These are phyloP conservation scores for Hiodon tergisus DNA, from an alignment of 2,113 vertebrate genomes.

Conservation along the genomic window DNA sequence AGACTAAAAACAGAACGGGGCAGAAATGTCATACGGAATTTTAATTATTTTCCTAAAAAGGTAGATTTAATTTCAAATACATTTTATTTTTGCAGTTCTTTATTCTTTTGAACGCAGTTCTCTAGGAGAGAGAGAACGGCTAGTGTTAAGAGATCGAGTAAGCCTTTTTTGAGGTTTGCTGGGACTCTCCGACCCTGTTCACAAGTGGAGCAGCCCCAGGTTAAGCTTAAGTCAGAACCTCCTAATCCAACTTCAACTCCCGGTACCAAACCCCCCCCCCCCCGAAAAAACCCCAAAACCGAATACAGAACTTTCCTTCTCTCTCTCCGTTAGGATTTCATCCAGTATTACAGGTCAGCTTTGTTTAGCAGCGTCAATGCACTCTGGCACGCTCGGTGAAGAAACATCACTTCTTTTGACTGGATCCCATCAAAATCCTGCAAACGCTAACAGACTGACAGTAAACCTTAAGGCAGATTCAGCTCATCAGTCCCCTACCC, in stretches of 20 bases:
- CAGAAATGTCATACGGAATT: slow-evolving; percentile 11
- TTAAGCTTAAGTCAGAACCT: background rate
- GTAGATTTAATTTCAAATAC: background rate
- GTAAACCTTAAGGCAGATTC: background rate
- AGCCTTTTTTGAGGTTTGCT: background rate
- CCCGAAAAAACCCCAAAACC: background rate
- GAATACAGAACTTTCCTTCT: background rate
- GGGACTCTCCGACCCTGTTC: background rate
- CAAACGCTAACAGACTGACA: background rate
- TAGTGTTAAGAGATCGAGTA: background rate
- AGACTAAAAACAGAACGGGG: background rate
- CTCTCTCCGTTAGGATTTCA: background rate
- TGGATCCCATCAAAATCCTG: background rate
- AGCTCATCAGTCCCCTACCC: background rate
- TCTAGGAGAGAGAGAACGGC: background rate
- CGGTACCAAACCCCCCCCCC: background rate
- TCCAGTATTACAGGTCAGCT: slow-evolving; percentile 2
- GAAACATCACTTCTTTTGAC: slow-evolving; percentile 11
- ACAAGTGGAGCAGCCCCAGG: background rate
- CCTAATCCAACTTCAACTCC: background rate
- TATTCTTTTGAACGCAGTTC: slow-evolving; percentile 5
- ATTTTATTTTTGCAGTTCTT: slow-evolving; percentile 5
- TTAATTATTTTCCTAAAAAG: slow-evolving; percentile 4
- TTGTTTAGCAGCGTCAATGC: background rate
- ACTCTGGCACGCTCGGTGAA: background rate